phyloP scores from a whole-genome alignment of 2,797 vertebrate species.

The Clarias pachynema region DNA sequence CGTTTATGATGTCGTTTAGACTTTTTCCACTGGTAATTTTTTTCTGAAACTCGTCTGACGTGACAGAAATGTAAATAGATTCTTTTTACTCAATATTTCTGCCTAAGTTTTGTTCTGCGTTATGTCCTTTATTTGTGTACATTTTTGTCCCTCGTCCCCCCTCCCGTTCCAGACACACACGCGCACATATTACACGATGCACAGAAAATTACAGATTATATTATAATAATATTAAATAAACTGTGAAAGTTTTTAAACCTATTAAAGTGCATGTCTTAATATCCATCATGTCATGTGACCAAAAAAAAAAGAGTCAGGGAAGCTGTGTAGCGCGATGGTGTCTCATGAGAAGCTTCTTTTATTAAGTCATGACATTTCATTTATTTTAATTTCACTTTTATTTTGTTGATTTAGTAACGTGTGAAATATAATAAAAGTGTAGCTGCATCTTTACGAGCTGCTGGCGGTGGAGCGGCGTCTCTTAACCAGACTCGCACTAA shows the following conservation, averaged over 20 bases:
- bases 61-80: constrained; percentile 12
- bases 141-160: not conserved
- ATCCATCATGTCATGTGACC: too few relatives aligned
- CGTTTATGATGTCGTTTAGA: not conserved
- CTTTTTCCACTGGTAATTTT: not conserved
- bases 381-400: not conserved
- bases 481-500: too few relatives aligned
- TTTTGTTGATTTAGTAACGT: not conserved
- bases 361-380: not conserved
- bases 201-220: constrained; percentile 2
- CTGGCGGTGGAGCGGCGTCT: not conserved
- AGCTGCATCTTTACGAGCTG: not conserved
- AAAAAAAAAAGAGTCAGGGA: too few relatives aligned
- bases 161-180: not conserved
- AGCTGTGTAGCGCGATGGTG: not conserved
- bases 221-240: not conserved
- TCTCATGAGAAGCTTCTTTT: not conserved
- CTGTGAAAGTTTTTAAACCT: not conserved
- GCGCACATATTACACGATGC: not conserved
- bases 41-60: not conserved
- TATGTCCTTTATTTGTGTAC: not conserved
- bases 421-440: not conserved
- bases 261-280: not conserved
- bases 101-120: not conserved
- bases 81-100: not conserved